Base-by-base conservation (phyloP, 2,797 vertebrate species). In the Carapus acus region DNA sequence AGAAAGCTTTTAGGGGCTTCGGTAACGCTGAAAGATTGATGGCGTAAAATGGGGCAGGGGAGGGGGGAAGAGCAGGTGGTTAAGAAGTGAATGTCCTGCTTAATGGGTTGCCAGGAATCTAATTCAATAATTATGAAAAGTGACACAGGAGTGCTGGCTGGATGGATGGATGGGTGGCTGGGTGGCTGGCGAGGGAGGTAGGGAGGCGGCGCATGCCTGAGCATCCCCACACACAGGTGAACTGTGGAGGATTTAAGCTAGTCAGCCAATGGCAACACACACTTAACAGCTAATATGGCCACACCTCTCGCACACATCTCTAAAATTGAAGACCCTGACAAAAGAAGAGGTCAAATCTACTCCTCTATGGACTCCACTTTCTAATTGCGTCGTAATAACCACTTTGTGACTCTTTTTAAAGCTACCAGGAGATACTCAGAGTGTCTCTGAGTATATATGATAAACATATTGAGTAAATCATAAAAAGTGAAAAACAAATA, bases 61-160 rank as follows among this genome's bases (percentile, higher is more conserved):
- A 77, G 73, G 76, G 78, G 80, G 70, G 71, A 70, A 77, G 88
- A 90, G 89, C 89, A 90, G 89, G 88, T 90, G 89, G 89, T 88
- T 89, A 88, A 85, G 83, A 88, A 87, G 86, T 87, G 87, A 86
- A 88, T 86, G 85, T 86, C 81, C 84, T 82, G 69, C 78, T 88
- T 89, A 89, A 89, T 87, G 86, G 86, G 83, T 83, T 84, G 83
- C 81, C 77, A 85, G 79, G 83, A 87, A 83, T 80, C 76, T 90
- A 90, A 89, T 90, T 87, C 70, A 90, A 90, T 90, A 87, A 89
- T 88, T 89, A 89, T 88, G 89, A 90, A 90, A 89, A 89, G 88
- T 88, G 85, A 86, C 77, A 85, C 79, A 79, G 77, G 73, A 83
- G 78, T 63, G 72, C 56, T 42, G 71, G 57, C 46, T 54, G 68